Base-by-base conservation (phyloP, 2,797 vertebrate genomes). In the Ctenopoma multispine region DNA sequence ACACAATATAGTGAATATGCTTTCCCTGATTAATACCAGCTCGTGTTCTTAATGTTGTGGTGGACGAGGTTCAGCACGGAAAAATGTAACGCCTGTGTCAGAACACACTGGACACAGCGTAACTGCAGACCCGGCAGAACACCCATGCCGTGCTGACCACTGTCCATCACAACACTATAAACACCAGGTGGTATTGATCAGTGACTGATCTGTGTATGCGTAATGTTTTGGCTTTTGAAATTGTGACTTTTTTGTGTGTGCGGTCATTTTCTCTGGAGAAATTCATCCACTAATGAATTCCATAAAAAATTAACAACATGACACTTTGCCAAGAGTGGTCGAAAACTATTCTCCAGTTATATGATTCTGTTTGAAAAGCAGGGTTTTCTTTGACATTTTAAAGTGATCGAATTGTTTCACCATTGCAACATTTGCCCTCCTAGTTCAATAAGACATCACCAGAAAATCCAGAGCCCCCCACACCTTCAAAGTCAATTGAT, bases 401-500 rank as follows among this genome's bases (percentile, higher is more conserved):
- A 55, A 57, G 2, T 27, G 20, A 34, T 63, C 31, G 47, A 73
- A 47, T n/a, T 50, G 7, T 73, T 60, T 15, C 57, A 36, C 63
- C 63, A 54, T 63, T 36, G 46, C 13, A 50, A 3, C 1, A 41
- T 47, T 47, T 34, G 20, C n/a, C 49, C 23, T 48, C 18, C 12
- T n/a, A 53, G n/a, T 44, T 49, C 55, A 72, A 46, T 48, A 20
- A 54, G 15, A 23, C 72, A 62, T 74, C 61, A 68, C 41, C 38
- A 60, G 46, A 18, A 53, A 55, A 46, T 49, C 48, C n/a, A 43
- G 70, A 60, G 34, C 59, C 27, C n/a, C 55, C 12, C 23, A 44
- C 64, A 53, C 60, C 51, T 73, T 82, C 36, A 71, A 77, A 82
- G 78, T 72, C 58, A 75, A 65, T 62, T 59, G 67, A 57, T 38